Base-by-base conservation (phyloP, 2,113 vertebrate genomes). In the Hippocampus abdominalis region DNA sequence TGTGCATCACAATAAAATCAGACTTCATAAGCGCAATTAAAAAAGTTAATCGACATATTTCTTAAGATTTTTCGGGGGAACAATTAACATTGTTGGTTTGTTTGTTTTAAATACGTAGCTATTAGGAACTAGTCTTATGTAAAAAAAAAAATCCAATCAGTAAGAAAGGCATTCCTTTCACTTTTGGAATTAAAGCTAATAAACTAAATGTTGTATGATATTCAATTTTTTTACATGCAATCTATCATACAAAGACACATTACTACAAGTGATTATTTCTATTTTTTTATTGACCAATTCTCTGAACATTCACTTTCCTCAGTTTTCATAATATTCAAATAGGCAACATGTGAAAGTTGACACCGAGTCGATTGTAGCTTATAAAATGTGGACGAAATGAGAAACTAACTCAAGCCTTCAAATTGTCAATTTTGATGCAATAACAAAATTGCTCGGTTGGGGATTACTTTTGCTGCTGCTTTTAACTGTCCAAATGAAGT, bases 331-430 rank as follows among this genome's bases (percentile, higher is more conserved):
- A 74, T 72, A 64, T 87, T 81, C 79, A 78, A 81, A 86, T 83
- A 90, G 88, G 88, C 88, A 90, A 86, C 90, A 67, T 70, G 83
- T 90, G 86, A 91, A 85, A 85, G 68, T 66, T 54, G 74, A 60
- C 77, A 69, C 10, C 71, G 69, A 60, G 48, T 21, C 70, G 51
- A 66, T 53, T 67, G 59, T 23, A 4, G 16, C 42, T 66, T 64
- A 69, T 57, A 68, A 68, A 64, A 61, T 64, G 46, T 20, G 10
- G 7, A 44, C 27, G 20, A 81, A 63, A 75, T 66, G 18, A 71
- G 12, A 73, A 74, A 64, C 27, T 1, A 21, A n/a, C 53, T 57
- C 16, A 44, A 71, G 12, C 36, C 1, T 10, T 68, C 40, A 1
- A 72, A 75, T 71, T 64, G 21, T 32, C 57, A 78, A 74, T 84